Percentiles rank a stretch among this genome's conserved stretches.
Conservation (phyloP, 2,113 vertebrate genomes). For the Raja brachyura region DNA sequence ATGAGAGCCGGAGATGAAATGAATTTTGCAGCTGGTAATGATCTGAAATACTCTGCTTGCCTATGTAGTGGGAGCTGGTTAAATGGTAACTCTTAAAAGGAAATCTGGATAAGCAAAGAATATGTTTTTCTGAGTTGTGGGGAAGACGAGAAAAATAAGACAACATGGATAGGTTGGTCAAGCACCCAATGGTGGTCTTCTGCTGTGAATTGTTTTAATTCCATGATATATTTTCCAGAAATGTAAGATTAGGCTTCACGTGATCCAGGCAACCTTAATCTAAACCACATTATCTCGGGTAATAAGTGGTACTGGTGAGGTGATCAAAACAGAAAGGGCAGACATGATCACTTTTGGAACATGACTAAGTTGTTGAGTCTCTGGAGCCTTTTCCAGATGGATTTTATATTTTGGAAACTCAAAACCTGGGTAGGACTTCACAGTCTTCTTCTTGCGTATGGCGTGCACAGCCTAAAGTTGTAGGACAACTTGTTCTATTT, state of each 20-base stretch:
- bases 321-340: not conserved
- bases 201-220: not conserved
- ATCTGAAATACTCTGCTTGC: not conserved
- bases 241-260: not conserved
- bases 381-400: too few relatives aligned
- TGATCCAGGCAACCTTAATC: not conserved
- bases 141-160: not conserved
- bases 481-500: too few relatives aligned
- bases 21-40: not conserved
- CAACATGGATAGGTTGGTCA: not conserved
- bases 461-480: too few relatives aligned
- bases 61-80: not conserved
- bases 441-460: too few relatives aligned
- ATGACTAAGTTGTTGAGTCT: not conserved
- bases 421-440: too few relatives aligned
- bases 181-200: not conserved
- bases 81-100: not conserved
- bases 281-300: not conserved
- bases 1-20: not conserved
- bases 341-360: not conserved
- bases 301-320: not conserved
- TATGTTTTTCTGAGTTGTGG: not conserved
- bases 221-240: not conserved
- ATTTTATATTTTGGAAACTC: too few relatives aligned
- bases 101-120: not conserved